phyloP scores from a whole-genome alignment of 2,797 vertebrate species.

The Phataginus tetradactyla region DNA sequence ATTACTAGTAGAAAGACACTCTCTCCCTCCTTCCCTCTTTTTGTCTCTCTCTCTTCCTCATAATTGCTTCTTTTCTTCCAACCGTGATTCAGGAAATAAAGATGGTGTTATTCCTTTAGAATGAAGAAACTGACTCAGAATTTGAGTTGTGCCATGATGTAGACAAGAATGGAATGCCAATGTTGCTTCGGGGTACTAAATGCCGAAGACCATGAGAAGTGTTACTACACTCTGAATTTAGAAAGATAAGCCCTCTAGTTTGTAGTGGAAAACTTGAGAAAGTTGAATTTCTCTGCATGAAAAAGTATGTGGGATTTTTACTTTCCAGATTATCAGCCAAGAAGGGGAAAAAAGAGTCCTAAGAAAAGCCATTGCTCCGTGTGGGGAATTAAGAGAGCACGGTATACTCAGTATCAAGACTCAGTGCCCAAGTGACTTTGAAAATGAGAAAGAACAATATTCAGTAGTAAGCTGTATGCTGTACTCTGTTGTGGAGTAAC shows the following conservation, averaged over 20 bases:
- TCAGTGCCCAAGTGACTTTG: neutral
- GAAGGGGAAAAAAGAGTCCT: neutral
- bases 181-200: neutral
- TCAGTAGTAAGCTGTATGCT: neutral
- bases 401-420: accelerated
- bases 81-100: neutral
- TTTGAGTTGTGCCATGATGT: neutral
- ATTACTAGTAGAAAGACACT: neutral
- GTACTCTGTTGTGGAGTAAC: neutral
- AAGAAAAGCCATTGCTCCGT: no score
- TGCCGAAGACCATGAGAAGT: neutral
- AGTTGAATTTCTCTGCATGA: neutral
- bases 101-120: neutral
- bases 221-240: neutral
- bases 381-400: no score
- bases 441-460: neutral
- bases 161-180: neutral
- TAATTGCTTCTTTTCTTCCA: neutral
- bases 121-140: neutral
- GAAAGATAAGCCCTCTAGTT: neutral
- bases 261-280: neutral
- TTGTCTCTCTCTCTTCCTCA: neutral
- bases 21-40: neutral
- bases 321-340: neutral
- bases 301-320: neutral